phyloP scores from a whole-genome alignment of 2,888 invertebrate genomes.

The Gymnosoma rotundatum region DNA sequence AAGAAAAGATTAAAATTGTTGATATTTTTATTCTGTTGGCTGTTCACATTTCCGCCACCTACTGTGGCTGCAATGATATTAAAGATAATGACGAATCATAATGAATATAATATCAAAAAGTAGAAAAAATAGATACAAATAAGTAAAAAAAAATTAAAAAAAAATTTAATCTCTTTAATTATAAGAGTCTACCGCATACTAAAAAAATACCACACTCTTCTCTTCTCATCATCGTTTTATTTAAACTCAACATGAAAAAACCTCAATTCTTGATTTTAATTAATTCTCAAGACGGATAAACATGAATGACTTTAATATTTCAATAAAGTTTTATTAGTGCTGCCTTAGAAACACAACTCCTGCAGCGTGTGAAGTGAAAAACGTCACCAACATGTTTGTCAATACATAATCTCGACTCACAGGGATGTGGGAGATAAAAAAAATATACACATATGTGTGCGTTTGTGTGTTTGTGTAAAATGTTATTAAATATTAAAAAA shows the following conservation, averaged over 20 bases:
- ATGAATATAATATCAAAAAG: conserved; percentile 9
- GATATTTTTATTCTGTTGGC: conserved; percentile 1
- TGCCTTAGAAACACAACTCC: neutral
- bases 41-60: conserved; percentile 51
- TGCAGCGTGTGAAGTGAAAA: conserved; percentile 27
- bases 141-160: neutral
- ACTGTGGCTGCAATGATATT: conserved; percentile 43
- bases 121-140: neutral
- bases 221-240: too few species aligned
- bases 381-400: conserved; percentile 34
- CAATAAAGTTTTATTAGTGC: conserved; percentile 48
- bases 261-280: neutral
- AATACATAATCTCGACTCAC: neutral
- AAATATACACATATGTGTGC: neutral
- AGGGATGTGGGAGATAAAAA: conserved; percentile 22
- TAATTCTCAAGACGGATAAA: neutral
- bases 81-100: conserved; percentile 45
- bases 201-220: too few species aligned
- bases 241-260: neutral
- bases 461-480: conserved; percentile 5
- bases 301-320: neutral
- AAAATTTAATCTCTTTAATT: conserved; percentile 36
- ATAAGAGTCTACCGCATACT: neutral
- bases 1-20: conserved; percentile 26
- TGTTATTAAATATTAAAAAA: conserved; percentile 41